Evolutionary conservation across 1,140 invertebrate genomes (phyloP).

Genomic region (Heliconius nattereri): DNA sequence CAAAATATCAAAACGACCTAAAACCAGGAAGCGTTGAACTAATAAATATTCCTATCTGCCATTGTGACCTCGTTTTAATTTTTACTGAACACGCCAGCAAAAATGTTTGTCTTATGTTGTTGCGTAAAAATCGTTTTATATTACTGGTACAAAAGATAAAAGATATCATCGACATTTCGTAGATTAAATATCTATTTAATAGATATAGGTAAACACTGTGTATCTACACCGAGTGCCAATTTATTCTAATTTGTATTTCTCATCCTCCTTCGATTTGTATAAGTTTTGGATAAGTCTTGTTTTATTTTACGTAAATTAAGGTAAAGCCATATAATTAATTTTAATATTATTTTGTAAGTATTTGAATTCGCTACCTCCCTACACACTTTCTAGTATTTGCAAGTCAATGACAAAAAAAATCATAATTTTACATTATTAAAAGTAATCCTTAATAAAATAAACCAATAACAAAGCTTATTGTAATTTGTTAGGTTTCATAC

Average conservation of each 20-base stretch:
- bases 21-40: slow-evolving; percentile 1
- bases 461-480: neutral
- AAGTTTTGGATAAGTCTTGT: too few species aligned
- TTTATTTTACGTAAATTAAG: too few species aligned
- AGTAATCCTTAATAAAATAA: neutral
- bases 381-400: neutral
- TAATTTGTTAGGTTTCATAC: neutral
- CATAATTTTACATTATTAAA: neutral
- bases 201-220: neutral
- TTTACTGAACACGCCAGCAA: neutral
- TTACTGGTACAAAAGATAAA: neutral
- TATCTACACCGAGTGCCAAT: too few species aligned
- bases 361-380: neutral
- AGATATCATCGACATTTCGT: neutral
- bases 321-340: too few species aligned
- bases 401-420: neutral
- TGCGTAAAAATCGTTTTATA: neutral
- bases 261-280: neutral
- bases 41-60: slow-evolving; percentile 1
- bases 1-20: neutral
- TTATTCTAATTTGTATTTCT: neutral
- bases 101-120: neutral
- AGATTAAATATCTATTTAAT: neutral
- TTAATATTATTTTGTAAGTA: neutral
- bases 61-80: slow-evolving; percentile 3